A percentile compares a stretch with the other conserved stretches of the same genome.
These are phyloP conservation scores for Tetrao urogallus DNA, from an alignment of 2,113 vertebrate genomes.

Conservation along the genomic window DNA sequence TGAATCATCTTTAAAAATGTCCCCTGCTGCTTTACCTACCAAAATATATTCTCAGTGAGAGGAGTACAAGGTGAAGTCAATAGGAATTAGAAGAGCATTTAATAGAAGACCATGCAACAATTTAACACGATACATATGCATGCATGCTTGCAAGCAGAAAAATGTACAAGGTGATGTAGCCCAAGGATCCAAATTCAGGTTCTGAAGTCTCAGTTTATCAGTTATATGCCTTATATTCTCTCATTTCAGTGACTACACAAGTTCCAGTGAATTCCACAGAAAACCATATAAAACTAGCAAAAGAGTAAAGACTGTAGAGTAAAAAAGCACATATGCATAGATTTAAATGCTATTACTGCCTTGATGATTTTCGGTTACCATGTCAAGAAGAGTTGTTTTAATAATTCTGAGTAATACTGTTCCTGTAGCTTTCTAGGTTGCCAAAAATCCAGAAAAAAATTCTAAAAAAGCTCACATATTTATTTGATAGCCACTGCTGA, in stretches of 20 bases:
- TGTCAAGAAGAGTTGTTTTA: background rate
- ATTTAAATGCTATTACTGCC: background rate
- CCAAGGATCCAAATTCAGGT: background rate
- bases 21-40: slow-evolving; percentile 92
- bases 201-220: background rate
- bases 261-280: background rate
- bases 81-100: background rate
- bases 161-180: background rate
- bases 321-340: background rate
- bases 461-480: background rate
- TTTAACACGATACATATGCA: background rate
- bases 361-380: background rate
- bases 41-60: background rate
- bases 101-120: background rate
- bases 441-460: background rate
- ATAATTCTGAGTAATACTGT: background rate
- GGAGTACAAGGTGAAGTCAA: background rate
- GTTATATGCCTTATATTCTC: background rate
- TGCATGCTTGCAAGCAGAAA: background rate
- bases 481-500: background rate
- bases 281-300: background rate
- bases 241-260: background rate
- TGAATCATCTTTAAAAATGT: slow-evolving; percentile 92
- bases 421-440: background rate
- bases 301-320: background rate